These are phyloP conservation scores for Stegophylla sp. DNA, from an alignment of 2,888 invertebrate species.

Conservation along the genomic window DNA sequence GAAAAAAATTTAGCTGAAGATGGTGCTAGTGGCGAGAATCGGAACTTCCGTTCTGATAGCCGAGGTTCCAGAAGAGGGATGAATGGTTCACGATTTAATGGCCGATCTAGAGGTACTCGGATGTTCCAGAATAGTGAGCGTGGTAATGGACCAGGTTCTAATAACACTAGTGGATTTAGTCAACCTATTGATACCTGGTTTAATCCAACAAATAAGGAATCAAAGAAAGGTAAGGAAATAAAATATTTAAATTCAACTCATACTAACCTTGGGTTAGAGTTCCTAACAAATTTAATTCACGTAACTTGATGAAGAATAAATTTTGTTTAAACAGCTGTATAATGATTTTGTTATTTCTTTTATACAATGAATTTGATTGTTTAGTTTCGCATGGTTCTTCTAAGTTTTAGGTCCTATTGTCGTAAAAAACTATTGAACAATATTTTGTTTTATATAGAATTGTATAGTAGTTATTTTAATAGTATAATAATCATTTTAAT, in stretches of 20 bases:
- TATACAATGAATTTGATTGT: no score
- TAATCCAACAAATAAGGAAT: slow-evolving; percentile 65
- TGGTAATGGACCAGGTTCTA: slow-evolving; percentile 63
- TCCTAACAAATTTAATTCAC: no score
- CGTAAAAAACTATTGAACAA: no score
- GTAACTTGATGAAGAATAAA: no score
- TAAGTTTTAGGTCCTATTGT: no score
- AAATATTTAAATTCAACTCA: background rate
- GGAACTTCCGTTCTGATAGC: slow-evolving; percentile 62
- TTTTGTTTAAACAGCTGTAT: no score
- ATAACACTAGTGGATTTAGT: slow-evolving; percentile 63
- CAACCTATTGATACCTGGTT: slow-evolving; percentile 68
- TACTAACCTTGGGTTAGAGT: no score
- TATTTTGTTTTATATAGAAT: no score
- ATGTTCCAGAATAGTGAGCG: slow-evolving; percentile 63
- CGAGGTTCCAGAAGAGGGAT: slow-evolving; percentile 63
- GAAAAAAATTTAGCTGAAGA: slow-evolving; percentile 69
- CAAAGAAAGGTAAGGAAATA: slow-evolving; percentile 57
- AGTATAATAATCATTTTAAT: no score
- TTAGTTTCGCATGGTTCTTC: no score
- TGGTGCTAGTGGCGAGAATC: slow-evolving; percentile 65
- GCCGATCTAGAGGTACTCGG: slow-evolving; percentile 65
- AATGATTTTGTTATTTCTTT: no score
- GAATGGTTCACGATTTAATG: slow-evolving; percentile 64
- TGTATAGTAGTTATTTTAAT: no score